Percentiles rank a stretch among this genome's conserved stretches.
phyloP scores from a whole-genome alignment of 2,888 invertebrate species.

The Mechanitis messenoides region DNA sequence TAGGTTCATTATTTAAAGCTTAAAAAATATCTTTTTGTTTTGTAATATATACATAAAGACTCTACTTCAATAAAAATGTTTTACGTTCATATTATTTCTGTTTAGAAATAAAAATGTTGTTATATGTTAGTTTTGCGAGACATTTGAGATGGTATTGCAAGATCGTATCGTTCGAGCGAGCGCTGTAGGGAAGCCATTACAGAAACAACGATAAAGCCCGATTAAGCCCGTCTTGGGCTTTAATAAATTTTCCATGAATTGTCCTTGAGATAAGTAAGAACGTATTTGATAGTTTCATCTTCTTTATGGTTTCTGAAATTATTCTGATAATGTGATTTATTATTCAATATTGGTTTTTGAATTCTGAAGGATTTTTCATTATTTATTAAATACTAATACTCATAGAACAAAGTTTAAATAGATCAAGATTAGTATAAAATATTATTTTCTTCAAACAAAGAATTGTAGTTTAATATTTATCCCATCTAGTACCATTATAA shows the following conservation, averaged over 20 bases:
- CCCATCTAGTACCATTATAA: too few species aligned
- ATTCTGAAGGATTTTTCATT: background rate
- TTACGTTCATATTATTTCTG: background rate
- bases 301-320: background rate
- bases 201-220: constrained; percentile 10
- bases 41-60: background rate
- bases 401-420: too few species aligned
- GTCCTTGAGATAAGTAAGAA: constrained; percentile 7
- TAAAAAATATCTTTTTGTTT: background rate
- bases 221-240: constrained; percentile 9
- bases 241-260: constrained; percentile 11
- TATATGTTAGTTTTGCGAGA: constrained; percentile 4
- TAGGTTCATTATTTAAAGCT: too few species aligned
- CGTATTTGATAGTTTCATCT: constrained; percentile 8
- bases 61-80: background rate
- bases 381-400: too few species aligned
- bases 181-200: constrained; percentile 10
- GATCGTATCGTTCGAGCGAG: constrained; percentile 8
- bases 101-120: constrained; percentile 1
- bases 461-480: too few species aligned
- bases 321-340: constrained; percentile 5
- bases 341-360: background rate
- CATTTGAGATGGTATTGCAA: constrained; percentile 7
- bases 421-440: too few species aligned
- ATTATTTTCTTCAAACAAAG: too few species aligned